Evolutionary conservation across 1,140 invertebrate species (phyloP).

Genomic region (Tribolium castaneum): DNA sequence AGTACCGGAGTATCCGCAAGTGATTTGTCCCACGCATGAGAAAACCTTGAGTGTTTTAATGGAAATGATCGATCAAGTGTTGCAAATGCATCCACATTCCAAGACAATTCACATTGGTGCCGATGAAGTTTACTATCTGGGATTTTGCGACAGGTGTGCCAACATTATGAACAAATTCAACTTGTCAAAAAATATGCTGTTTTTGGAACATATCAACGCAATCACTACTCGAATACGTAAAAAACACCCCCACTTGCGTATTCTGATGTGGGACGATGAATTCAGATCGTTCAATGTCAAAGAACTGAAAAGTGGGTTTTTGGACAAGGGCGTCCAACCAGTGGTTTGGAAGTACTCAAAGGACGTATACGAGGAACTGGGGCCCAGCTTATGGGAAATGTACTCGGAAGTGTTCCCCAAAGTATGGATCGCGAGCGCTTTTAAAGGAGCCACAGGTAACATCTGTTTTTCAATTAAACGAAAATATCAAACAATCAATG

Average conservation of each 20-base stretch:
- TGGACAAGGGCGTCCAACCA: constrained; percentile 80
- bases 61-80: constrained; percentile 53
- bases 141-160: constrained; percentile 78
- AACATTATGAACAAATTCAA: constrained; percentile 50
- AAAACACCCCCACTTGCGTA: constrained; percentile 68
- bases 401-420: constrained; percentile 84
- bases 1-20: constrained; percentile 79
- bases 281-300: constrained; percentile 76
- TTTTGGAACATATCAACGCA: constrained; percentile 76
- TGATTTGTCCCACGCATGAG: constrained; percentile 69
- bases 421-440: constrained; percentile 92
- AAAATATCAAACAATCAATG: too few species aligned
- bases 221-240: constrained; percentile 73
- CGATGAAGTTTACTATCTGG: constrained; percentile 86
- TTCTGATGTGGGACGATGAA: constrained; percentile 96
- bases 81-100: constrained; percentile 54
- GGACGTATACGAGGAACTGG: constrained; percentile 66
- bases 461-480: too few species aligned
- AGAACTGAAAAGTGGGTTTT: constrained; percentile 72
- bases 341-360: constrained; percentile 85
- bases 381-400: constrained; percentile 76
- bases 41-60: constrained; percentile 48
- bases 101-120: constrained; percentile 79
- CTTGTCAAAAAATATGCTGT: constrained; percentile 62
- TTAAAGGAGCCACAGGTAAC: constrained; percentile 84